Conservation (phyloP, 2,888 invertebrate species). For the Folsomia candida region DNA sequence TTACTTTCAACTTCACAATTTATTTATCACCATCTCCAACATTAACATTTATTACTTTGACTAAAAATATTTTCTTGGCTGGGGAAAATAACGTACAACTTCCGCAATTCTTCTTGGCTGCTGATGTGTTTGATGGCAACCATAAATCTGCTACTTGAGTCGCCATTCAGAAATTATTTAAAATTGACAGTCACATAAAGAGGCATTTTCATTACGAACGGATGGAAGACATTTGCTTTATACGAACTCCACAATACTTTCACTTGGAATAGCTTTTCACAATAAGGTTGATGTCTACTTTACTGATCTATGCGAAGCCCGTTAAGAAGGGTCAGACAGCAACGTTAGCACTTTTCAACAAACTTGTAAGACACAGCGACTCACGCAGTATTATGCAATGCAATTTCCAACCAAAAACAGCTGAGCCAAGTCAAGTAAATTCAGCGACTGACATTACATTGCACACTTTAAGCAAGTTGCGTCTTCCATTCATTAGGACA, state of each 20-base stretch:
- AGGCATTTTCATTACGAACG: too few relatives aligned
- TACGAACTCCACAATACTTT: too few relatives aligned
- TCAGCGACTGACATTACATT: background rate
- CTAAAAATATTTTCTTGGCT: too few relatives aligned
- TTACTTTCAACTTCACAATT: background rate
- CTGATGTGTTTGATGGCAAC: background rate
- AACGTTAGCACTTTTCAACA: too few relatives aligned
- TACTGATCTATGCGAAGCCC: too few relatives aligned
- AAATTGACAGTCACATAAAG: too few relatives aligned
- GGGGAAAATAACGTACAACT: background rate
- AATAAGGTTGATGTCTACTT: too few relatives aligned
- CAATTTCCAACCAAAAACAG: background rate
- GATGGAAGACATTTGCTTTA: too few relatives aligned
- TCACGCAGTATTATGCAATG: background rate
- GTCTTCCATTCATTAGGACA: background rate
- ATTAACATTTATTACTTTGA: background rate
- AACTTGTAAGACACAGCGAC: too few relatives aligned
- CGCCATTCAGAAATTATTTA: background rate
- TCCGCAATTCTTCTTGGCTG: background rate
- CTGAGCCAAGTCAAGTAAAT: background rate
- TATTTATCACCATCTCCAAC: background rate
- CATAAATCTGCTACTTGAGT: background rate
- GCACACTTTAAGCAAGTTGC: background rate
- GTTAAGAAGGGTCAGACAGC: too few relatives aligned
- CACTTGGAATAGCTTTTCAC: too few relatives aligned